A percentile compares a stretch with the other conserved stretches of the same genome.
Evolutionary conservation across 2,113 vertebrate species (phyloP).

Genomic region (Cichladusa arquata): DNA sequence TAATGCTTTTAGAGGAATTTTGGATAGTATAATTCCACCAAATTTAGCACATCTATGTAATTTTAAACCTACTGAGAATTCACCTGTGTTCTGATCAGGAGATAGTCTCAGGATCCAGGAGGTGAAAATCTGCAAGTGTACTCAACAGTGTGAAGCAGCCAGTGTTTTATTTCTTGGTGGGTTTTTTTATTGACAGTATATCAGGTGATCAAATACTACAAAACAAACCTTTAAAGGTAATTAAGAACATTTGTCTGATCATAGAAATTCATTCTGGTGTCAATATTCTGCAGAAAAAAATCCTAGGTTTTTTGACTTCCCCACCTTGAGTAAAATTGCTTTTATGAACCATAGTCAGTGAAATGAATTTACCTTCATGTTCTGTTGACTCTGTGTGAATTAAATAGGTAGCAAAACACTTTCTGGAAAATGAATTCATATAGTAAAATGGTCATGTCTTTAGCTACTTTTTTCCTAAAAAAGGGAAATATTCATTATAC

Average conservation of each 20-base stretch:
- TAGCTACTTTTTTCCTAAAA: not conserved
- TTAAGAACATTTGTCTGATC: not conserved
- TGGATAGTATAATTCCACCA: too few relatives aligned
- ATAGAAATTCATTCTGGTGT: not conserved
- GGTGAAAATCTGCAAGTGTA: too few relatives aligned
- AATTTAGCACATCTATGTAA: too few relatives aligned
- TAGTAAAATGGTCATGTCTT: not conserved
- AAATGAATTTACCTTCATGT: not conserved
- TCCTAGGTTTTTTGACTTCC: not conserved
- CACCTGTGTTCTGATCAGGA: too few relatives aligned
- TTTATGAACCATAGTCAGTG: not conserved
- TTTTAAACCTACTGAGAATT: too few relatives aligned
- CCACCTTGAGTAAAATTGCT: not conserved
- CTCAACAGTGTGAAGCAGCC: too few relatives aligned
- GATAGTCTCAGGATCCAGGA: too few relatives aligned
- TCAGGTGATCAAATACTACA: not conserved
- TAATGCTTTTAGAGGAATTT: too few relatives aligned
- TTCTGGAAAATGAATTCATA: not conserved
- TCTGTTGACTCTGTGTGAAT: not conserved
- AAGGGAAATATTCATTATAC: constrained; percentile 35
- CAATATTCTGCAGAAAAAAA: not conserved
- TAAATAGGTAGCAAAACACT: not conserved
- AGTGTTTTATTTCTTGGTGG: not conserved
- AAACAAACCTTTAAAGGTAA: not conserved
- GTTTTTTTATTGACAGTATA: not conserved